Evolutionary conservation across 1,140 invertebrate genomes (phyloP).

Genomic region (Aporrectodea caliginosa): DNA sequence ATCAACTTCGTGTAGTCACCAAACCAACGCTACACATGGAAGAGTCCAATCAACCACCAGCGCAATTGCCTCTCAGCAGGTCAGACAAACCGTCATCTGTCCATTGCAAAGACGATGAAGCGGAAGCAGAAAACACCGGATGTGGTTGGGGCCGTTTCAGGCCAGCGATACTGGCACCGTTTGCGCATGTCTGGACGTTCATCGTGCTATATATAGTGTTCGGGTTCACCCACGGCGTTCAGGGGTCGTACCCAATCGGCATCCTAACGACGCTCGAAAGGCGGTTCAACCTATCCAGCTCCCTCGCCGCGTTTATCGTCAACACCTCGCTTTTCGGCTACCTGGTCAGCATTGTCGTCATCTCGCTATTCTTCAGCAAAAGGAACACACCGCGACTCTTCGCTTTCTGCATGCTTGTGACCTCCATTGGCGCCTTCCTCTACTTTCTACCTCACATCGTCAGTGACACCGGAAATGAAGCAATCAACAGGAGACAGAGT

Average conservation of each 20-base stretch:
- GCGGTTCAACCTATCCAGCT: constrained; percentile 71
- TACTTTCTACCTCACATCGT: constrained; percentile 66
- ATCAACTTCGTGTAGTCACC: too few relatives aligned
- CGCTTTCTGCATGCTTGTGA: constrained; percentile 42
- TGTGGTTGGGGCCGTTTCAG: neutral
- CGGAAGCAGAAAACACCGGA: too few relatives aligned
- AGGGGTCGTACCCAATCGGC: constrained; percentile 72
- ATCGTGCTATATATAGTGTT: constrained; percentile 69
- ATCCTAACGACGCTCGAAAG: constrained; percentile 77
- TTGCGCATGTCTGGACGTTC: constrained; percentile 52
- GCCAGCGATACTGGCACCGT: neutral
- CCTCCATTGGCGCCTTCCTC: constrained; percentile 61
- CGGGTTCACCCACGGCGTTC: constrained; percentile 70
- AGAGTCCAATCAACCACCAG: too few relatives aligned
- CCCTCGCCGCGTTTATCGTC: neutral
- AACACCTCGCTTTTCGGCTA: constrained; percentile 22
- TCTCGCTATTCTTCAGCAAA: constrained; percentile 16
- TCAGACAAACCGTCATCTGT: too few relatives aligned
- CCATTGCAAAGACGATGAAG: too few relatives aligned
- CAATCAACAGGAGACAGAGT: neutral
- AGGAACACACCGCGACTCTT: constrained; percentile 56
- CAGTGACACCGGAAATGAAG: constrained; percentile 57
- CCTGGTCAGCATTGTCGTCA: constrained; percentile 16
- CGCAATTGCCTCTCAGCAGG: too few relatives aligned
- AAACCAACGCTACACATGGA: too few relatives aligned